Conservation (phyloP, 2,888 invertebrate species). For the Tinea trinotella region DNA sequence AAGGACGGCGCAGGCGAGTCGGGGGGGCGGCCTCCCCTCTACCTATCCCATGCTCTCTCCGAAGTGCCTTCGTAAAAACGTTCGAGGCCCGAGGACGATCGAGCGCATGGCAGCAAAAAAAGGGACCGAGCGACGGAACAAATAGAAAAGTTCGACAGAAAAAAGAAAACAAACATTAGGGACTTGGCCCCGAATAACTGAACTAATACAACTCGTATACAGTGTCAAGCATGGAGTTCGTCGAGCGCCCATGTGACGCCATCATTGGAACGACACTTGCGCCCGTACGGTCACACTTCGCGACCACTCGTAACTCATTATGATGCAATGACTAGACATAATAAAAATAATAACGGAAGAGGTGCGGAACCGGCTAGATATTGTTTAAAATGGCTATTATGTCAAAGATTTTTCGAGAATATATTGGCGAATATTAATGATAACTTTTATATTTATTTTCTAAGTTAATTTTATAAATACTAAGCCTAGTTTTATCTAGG, state of each 20-base stretch:
- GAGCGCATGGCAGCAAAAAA: conserved; percentile 43
- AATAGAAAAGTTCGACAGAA: conserved; percentile 51
- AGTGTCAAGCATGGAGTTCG: neutral
- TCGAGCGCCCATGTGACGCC: neutral
- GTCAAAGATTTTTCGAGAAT: neutral
- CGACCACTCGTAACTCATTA: conserved; percentile 37
- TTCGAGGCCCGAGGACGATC: conserved; percentile 9
- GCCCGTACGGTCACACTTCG: conserved; percentile 57
- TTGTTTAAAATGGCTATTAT: neutral
- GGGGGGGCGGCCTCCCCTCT: conserved; percentile 38
- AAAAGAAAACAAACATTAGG: conserved; percentile 42
- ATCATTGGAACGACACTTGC: conserved; percentile 61
- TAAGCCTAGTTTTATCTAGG: neutral
- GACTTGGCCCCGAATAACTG: conserved; percentile 50
- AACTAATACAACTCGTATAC: conserved; percentile 31
- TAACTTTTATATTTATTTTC: neutral
- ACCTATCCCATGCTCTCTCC: conserved; percentile 13
- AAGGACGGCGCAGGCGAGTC: conserved; percentile 54
- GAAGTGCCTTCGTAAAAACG: conserved; percentile 34
- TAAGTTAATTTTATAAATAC: neutral
- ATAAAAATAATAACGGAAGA: conserved; percentile 50
- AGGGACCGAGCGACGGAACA: conserved; percentile 59
- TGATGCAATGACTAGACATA: conserved; percentile 54
- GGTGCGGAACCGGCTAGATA: conserved; percentile 41
- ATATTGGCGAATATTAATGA: too few species aligned